Conservation (phyloP, 2,113 vertebrate genomes). For the Gallinago undulata region DNA sequence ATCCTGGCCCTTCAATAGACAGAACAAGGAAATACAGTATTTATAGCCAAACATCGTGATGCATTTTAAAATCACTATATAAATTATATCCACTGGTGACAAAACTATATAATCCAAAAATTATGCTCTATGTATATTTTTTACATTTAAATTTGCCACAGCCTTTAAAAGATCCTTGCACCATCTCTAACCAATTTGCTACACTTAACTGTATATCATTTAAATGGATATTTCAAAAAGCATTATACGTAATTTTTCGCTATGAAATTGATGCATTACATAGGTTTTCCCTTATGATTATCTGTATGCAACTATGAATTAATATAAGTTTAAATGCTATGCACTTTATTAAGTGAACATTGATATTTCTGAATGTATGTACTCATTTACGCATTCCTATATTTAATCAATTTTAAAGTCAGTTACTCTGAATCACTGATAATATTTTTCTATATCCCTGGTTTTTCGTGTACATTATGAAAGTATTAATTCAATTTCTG, state of each 20-base stretch:
- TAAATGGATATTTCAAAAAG: neutral
- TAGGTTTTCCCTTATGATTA: neutral
- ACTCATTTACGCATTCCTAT: neutral
- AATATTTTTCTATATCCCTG: neutral
- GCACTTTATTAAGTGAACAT: neutral
- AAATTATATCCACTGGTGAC: neutral
- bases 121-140: neutral
- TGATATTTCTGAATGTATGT: neutral
- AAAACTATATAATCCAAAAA: neutral
- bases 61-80: neutral
- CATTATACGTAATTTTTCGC: neutral
- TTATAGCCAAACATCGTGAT: neutral
- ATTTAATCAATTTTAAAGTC: neutral
- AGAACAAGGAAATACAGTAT: neutral
- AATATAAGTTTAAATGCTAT: neutral
- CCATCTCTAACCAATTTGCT: neutral
- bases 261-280: neutral
- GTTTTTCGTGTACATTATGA: neutral
- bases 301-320: neutral
- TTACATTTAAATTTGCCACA: neutral
- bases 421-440: neutral
- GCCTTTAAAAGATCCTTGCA: neutral
- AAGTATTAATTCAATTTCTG: neutral
- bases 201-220: neutral
- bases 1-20: neutral